These are phyloP conservation scores for Sebastes minor DNA, from an alignment of 2,797 vertebrate genomes.

Conservation along the genomic window DNA sequence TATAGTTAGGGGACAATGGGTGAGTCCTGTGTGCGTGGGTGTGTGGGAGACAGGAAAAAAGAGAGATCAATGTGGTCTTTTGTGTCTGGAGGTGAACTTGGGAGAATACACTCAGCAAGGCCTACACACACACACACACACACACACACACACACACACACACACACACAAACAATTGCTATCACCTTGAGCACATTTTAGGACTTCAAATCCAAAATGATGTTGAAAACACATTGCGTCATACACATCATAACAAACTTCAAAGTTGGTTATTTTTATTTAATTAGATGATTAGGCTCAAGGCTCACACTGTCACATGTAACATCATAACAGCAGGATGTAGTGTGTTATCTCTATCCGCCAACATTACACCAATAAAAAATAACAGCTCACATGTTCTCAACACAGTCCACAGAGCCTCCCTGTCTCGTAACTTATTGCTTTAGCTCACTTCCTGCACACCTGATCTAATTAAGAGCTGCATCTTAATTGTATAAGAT, in stretches of 20 bases:
- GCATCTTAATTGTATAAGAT: background rate
- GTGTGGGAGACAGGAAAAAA: background rate
- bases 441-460: background rate
- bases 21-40: constrained; percentile 15
- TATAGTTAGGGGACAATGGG: constrained; percentile 46
- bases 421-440: background rate
- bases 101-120: constrained; percentile 3
- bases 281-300: constrained; percentile 3
- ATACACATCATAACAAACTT: background rate
- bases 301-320: background rate
- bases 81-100: constrained; percentile 69
- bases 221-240: constrained; percentile 10
- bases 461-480: background rate
- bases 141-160: background rate
- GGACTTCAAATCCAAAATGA: constrained; percentile 5
- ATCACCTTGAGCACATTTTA: constrained; percentile 44
- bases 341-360: background rate
- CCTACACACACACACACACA: background rate
- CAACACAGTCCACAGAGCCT: background rate
- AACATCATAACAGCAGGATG: background rate
- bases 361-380: background rate
- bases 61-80: constrained; percentile 62
- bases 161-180: background rate
- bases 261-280: constrained; percentile 8
- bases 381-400: background rate